phyloP scores from a whole-genome alignment of 1,140 invertebrate species.

The Maniola jurtina region DNA sequence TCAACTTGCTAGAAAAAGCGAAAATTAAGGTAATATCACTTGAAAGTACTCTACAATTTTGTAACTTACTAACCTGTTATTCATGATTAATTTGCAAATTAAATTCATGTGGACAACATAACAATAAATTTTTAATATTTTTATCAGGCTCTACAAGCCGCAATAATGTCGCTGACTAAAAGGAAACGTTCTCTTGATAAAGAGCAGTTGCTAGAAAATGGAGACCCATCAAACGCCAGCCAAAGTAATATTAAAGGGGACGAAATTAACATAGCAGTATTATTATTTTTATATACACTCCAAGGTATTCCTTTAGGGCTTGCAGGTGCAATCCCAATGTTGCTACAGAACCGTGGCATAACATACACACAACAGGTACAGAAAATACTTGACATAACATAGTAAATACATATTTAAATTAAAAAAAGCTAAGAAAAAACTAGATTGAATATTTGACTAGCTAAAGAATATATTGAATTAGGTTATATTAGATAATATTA shows the following conservation, averaged over 20 bases:
- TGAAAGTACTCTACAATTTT: not conserved
- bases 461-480: not conserved
- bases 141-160: constrained; percentile 54
- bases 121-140: constrained; percentile 25
- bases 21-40: not conserved
- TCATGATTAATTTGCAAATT: not conserved
- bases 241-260: constrained; percentile 84
- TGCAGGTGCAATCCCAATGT: constrained; percentile 95
- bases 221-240: constrained; percentile 51
- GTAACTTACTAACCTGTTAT: constrained; percentile 4
- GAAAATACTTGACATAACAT: not conserved
- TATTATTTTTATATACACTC: constrained; percentile 95
- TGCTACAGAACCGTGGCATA: constrained; percentile 94
- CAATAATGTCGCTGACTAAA: constrained; percentile 65
- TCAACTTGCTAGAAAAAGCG: not conserved
- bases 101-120: not conserved
- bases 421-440: no score
- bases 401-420: no score
- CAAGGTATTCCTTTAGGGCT: constrained; percentile 98
- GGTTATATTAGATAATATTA: not conserved
- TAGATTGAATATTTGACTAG: no score
- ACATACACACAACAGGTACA: constrained; percentile 88
- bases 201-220: constrained; percentile 69
- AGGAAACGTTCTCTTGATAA: constrained; percentile 61
- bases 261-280: constrained; percentile 87